Evolutionary conservation across 2,113 vertebrate species (phyloP).

Genomic region (Vicugna pacos): DNA sequence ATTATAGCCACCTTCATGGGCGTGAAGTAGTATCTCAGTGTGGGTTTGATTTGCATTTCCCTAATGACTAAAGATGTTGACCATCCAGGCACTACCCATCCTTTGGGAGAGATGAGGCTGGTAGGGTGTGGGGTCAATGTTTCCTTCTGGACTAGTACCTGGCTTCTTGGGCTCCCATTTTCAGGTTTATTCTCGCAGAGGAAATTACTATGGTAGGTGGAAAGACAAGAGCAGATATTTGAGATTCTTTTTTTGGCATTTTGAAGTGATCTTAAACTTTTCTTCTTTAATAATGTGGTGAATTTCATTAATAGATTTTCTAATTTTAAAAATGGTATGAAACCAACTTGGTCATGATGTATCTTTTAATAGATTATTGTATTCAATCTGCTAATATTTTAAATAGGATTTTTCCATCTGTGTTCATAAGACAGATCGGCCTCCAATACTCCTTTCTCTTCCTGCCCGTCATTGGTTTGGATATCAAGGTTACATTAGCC

Average conservation of each 20-base stretch:
- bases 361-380: background rate
- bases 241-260: background rate
- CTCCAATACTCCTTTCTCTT: background rate
- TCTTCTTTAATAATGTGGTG: background rate
- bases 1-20: background rate
- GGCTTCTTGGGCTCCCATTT: background rate
- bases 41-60: background rate
- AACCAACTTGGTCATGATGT: conserved; percentile 1
- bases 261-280: conserved; percentile 10
- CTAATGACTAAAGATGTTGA: background rate
- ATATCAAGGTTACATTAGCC: background rate
- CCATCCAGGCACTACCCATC: background rate
- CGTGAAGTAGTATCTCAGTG: background rate
- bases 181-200: background rate
- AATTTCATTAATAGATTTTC: background rate
- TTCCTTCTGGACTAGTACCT: background rate
- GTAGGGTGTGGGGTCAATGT: background rate
- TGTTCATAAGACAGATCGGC: background rate
- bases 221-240: background rate
- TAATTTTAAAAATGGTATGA: background rate
- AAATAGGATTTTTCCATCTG: background rate
- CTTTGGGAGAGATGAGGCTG: background rate
- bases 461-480: background rate
- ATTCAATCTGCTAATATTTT: conserved; percentile 18
- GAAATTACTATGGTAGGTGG: background rate